Conservation (phyloP, 2,888 invertebrate species). For the Galerucella calmariensis region DNA sequence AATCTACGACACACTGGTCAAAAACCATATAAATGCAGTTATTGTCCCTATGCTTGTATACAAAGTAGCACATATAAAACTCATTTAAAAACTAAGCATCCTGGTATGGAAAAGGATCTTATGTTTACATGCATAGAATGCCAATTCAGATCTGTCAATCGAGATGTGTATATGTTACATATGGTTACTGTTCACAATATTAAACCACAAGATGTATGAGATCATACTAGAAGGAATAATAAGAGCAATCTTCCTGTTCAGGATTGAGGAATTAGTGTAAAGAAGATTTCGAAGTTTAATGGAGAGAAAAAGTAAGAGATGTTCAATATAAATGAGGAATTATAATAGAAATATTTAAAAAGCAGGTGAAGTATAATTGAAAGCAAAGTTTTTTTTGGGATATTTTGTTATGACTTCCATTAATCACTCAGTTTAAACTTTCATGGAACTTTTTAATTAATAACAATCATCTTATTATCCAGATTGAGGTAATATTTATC, state of each 20-base stretch:
- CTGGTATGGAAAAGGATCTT: constrained; percentile 72
- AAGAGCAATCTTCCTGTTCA: background rate
- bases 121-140: constrained; percentile 74
- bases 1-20: constrained; percentile 80
- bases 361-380: no score
- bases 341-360: no score
- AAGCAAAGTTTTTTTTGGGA: background rate
- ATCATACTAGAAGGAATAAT: background rate
- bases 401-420: background rate
- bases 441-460: no score
- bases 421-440: no score
- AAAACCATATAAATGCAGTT: constrained; percentile 80
- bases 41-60: constrained; percentile 83
- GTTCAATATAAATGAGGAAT: background rate
- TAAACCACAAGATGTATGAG: constrained; percentile 57
- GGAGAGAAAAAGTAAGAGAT: background rate
- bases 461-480: no score
- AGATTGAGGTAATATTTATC: no score
- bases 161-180: constrained; percentile 71
- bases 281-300: background rate
- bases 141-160: constrained; percentile 73
- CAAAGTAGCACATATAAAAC: constrained; percentile 82
- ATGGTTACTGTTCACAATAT: constrained; percentile 67
- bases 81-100: constrained; percentile 84
- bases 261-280: background rate